Conservation (phyloP, 2,797 vertebrate species). For the Sternotherus odoratus region DNA sequence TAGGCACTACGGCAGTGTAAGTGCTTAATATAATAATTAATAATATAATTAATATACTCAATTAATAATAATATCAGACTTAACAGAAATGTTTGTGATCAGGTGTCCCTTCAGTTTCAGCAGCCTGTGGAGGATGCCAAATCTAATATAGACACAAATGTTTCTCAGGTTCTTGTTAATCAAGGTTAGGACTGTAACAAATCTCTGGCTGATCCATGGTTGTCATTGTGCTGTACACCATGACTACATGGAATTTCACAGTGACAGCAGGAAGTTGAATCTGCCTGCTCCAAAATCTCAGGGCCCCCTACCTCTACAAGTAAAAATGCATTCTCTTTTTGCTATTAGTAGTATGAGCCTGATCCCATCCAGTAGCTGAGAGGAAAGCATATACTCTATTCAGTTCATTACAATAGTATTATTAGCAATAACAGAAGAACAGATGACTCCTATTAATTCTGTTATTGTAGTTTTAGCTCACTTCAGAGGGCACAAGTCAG, state of each 20-base stretch:
- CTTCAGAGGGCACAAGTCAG: not conserved
- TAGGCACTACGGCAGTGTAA: not conserved
- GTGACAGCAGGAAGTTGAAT: not conserved
- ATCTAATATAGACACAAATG: not conserved
- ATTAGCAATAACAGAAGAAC: not conserved
- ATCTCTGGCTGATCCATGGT: not conserved
- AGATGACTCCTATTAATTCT: not conserved
- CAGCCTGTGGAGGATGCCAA: not conserved
- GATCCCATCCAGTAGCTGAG: not conserved
- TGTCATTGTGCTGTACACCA: not conserved
- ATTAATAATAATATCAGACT: not conserved
- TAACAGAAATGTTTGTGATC: not conserved
- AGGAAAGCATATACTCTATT: not conserved
- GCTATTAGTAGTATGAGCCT: not conserved
- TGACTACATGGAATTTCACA: not conserved
- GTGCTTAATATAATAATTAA: not conserved
- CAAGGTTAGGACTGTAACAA: not conserved
- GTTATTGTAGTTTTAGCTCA: not conserved
- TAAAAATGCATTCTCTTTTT: not conserved
- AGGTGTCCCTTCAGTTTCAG: not conserved
- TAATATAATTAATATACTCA: not conserved
- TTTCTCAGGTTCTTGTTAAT: conserved; percentile 20
- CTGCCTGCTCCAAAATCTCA: not conserved
- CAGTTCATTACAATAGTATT: not conserved
- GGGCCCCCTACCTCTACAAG: not conserved